A percentile compares a stretch with the other conserved stretches of the same genome.
Evolutionary conservation across 2,888 invertebrate species (phyloP).

Genomic region (Leptodirus hochenwartii): DNA sequence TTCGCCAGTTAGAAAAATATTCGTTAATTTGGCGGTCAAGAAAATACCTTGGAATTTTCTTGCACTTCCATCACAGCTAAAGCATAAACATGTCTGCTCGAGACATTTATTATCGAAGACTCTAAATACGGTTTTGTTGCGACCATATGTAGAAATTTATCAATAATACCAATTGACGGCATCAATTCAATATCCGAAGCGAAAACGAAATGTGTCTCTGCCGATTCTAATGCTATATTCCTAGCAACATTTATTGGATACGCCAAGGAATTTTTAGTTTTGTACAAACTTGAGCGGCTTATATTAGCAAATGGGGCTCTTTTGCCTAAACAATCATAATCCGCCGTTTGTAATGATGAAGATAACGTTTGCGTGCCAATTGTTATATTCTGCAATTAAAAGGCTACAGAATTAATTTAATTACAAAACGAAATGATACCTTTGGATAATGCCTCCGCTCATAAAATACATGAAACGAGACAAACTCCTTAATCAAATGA

Average conservation of each 20-base stretch:
- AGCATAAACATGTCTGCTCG: no score
- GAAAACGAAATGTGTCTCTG: conserved; percentile 64
- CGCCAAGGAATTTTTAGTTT: conserved; percentile 38
- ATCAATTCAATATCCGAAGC: conserved; percentile 83
- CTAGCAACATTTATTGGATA: conserved; percentile 84
- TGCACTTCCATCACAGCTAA: no score
- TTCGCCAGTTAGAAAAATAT: no score
- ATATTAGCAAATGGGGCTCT: no score
- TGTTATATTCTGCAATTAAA: no score
- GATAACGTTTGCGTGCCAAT: no score
- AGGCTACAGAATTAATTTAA: conserved; percentile 65
- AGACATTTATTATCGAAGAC: no score
- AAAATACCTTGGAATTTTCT: no score
- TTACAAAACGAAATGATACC: no score
- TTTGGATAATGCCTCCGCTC: conserved; percentile 56
- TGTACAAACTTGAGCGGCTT: conserved; percentile 7
- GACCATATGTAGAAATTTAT: conserved; percentile 41
- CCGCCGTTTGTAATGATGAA: no score
- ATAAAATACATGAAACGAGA: conserved; percentile 48
- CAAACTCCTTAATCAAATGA: conserved; percentile 41
- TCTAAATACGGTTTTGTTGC: conserved; percentile 27
- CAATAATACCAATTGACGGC: conserved; percentile 65
- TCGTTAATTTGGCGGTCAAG: no score
- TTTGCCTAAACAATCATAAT: no score
- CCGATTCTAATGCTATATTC: conserved; percentile 68